Evolutionary conservation across 1,140 invertebrate genomes (phyloP), one percentile per base, ranked within the genome.

Genomic region (Microplitis mediator): DNA sequence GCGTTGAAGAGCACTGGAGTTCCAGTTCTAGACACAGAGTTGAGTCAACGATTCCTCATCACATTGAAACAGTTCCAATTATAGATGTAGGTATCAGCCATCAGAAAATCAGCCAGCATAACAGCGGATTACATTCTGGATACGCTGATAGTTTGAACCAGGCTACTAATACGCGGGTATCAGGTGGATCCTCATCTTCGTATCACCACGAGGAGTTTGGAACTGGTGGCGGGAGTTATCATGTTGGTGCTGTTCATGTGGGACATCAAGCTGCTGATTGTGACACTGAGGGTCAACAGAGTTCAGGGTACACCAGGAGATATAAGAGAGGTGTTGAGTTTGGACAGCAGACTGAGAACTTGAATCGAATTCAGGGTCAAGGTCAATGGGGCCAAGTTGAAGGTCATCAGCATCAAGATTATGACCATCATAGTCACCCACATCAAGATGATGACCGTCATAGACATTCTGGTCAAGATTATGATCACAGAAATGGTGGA

Each of bases 1-100:
- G 35, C 77, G 54, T 36, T 77, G 35, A 81, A 58, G 70, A 82
- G 67, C 70, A 75, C 2, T 77, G 75, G 76, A 76, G 69, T 52
- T 31, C 70, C 11, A 45, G 11, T 11, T 75, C 80, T 11, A 69
- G 78, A 58, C 73, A 74, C 32, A 66, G 32, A 14, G 76, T 62
- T 13, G 74, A 75, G 13, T 35, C 23, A 9, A 31, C 62, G 6
- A 9, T 66, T 11, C 80, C 78, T 2, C 73, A 76, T 0, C 36
- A 69, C 5, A 31, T 32, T 31, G 9, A 66, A 23, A 14, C 39
- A n/a, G 23, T 34, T 39, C 62, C 9, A 11, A 39, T 58, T 61
- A 35, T 9, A 36, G 9, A n/a, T 16, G n/a, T 23, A 23, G 23
- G 5, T 13, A 34, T 36, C 6, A 64, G 3, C 31, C 50, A 66